Percentiles rank a stretch among this genome's conserved stretches.
Conservation (phyloP, 2,888 invertebrate genomes). For the Julus scanicus region DNA sequence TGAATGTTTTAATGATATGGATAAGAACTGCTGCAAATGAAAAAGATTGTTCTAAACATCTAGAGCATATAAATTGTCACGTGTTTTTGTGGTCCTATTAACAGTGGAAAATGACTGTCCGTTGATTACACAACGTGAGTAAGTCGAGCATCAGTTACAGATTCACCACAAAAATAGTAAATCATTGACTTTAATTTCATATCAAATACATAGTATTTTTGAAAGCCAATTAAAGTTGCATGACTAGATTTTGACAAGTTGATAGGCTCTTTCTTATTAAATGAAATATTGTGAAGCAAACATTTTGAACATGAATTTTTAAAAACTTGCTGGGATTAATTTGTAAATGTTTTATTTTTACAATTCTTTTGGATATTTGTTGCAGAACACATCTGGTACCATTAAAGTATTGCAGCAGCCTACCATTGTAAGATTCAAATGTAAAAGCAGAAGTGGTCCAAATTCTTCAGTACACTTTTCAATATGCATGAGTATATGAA, state of each 20-base stretch:
- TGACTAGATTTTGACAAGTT: background rate
- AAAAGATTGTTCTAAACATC: background rate
- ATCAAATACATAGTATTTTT: background rate
- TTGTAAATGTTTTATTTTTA: background rate
- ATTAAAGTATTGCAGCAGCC: conserved; percentile 6
- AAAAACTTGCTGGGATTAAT: background rate
- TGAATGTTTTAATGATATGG: background rate
- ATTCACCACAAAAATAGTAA: background rate
- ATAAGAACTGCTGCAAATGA: background rate
- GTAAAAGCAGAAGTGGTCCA: conserved; percentile 32
- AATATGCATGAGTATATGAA: conserved; percentile 43
- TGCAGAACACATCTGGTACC: background rate
- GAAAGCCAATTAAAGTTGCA: background rate
- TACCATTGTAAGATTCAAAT: conserved; percentile 17
- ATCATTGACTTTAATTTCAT: background rate
- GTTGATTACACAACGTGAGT: background rate
- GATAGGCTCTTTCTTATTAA: background rate
- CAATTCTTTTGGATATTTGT: conserved; percentile 44
- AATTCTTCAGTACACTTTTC: background rate
- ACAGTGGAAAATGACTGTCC: background rate
- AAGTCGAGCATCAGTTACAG: background rate
- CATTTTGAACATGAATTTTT: background rate
- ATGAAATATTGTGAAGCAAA: background rate
- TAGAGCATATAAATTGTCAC: background rate
- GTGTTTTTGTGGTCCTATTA: background rate